Percentiles rank a stretch among this genome's conserved stretches.
These are phyloP conservation scores for Anser brachyrhynchus DNA, from an alignment of 2,113 vertebrate genomes.

Conservation along the genomic window DNA sequence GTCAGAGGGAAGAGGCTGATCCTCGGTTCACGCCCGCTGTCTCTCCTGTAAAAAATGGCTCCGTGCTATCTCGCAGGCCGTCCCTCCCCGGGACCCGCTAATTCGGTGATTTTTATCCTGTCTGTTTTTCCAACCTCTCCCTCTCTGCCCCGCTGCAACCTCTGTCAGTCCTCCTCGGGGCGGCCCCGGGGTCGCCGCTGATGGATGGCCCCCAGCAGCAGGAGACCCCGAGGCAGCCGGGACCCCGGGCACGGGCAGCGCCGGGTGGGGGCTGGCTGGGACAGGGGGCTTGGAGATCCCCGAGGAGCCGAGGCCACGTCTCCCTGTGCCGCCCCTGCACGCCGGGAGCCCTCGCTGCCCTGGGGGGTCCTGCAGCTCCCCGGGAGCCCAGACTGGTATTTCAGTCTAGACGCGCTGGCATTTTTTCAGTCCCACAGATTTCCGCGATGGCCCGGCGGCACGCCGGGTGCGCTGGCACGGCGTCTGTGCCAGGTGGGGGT, in stretches of 20 bases:
- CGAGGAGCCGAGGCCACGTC: background rate
- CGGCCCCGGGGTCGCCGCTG: background rate
- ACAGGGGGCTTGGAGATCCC: background rate
- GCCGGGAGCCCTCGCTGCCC: background rate
- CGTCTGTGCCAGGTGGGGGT: background rate
- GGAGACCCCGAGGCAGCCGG: fast-evolving
- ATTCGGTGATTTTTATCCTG: slow-evolving; percentile 57
- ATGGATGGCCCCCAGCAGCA: slow-evolving; percentile 18
- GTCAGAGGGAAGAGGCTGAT: background rate
- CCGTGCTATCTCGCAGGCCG: background rate
- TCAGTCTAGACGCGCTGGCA: slow-evolving; percentile 47
- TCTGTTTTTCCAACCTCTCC: background rate
- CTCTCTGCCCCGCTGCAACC: background rate
- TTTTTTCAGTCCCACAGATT: slow-evolving; percentile 42
- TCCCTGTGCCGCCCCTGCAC: background rate
- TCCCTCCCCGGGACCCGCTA: slow-evolving; percentile 57
- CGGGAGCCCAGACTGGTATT: slow-evolving; percentile 45
- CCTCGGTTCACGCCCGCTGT: slow-evolving; percentile 19
- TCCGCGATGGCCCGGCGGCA: slow-evolving; percentile 13
- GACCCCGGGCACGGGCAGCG: background rate
- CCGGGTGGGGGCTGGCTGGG: fast-evolving
- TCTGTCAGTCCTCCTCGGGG: background rate
- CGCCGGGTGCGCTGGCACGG: background rate
- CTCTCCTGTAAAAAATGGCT: background rate
- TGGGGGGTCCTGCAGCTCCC: background rate